A percentile compares a stretch with the other conserved stretches of the same genome.
These are phyloP conservation scores for Turdus rufiventris DNA, from an alignment of 2,113 vertebrate genomes.

Conservation along the genomic window DNA sequence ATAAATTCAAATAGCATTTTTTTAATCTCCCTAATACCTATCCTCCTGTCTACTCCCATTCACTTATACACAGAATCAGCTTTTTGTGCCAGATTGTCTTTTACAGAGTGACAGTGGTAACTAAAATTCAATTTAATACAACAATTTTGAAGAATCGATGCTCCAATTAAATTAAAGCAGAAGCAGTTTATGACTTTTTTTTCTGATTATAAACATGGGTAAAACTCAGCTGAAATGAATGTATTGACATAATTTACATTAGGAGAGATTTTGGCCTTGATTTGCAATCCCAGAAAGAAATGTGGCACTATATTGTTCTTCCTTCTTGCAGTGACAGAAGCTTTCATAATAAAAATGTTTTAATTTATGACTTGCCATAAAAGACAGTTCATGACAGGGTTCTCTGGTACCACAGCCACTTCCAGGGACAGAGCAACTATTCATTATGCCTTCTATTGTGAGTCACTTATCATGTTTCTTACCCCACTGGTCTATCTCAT, in stretches of 20 bases:
- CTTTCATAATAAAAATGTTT: slow-evolving; percentile 28
- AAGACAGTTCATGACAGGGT: slow-evolving; percentile 11
- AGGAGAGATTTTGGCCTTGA: neutral
- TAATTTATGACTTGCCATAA: slow-evolving; percentile 44
- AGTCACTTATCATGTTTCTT: slow-evolving; percentile 23
- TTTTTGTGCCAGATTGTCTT: slow-evolving; percentile 10
- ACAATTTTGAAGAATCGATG: neutral
- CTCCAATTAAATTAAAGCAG: slow-evolving; percentile 16
- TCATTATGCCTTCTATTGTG: neutral
- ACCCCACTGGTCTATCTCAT: neutral
- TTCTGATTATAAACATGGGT: neutral
- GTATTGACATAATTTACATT: neutral
- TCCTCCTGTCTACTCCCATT: neutral
- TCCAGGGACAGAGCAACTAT: slow-evolving; percentile 40
- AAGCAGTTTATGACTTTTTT: neutral
- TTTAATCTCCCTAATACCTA: neutral
- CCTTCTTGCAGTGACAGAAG: slow-evolving; percentile 3
- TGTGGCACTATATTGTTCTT: neutral
- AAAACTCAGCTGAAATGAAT: neutral
- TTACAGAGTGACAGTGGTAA: neutral
- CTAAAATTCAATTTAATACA: neutral
- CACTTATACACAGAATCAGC: neutral
- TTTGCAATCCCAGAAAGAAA: neutral
- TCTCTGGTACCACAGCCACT: neutral
- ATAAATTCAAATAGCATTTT: neutral